These are phyloP conservation scores for Actinemys pallida DNA, from an alignment of 2,113 vertebrate genomes.

Conservation along the genomic window DNA sequence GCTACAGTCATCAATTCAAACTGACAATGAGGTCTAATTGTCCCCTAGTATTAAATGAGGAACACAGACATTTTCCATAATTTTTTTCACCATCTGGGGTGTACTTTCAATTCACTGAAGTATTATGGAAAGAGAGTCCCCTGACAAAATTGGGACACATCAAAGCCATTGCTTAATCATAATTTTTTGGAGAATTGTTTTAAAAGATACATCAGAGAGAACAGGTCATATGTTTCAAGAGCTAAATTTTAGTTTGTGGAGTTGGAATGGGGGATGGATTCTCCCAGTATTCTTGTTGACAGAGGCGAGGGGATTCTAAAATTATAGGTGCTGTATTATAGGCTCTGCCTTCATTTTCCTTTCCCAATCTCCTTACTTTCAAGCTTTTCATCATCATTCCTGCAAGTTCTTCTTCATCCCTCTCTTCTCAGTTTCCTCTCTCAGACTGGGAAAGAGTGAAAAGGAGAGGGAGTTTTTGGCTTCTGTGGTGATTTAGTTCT, in stretches of 20 bases:
- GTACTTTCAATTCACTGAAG: not conserved
- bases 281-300: not conserved
- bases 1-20: constrained; percentile 77
- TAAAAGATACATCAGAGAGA: not conserved
- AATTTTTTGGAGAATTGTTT: not conserved
- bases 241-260: not conserved
- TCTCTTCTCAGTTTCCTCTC: not conserved
- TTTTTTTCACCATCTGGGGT: constrained; percentile 32
- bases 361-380: not conserved
- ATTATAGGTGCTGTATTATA: not conserved
- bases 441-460: not conserved
- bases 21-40: constrained; percentile 76
- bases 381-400: not conserved
- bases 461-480: not conserved
- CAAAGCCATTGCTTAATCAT: not conserved
- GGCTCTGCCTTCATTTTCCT: not conserved
- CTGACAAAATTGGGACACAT: not conserved
- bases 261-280: not conserved
- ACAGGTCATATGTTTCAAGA: not conserved
- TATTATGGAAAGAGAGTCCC: not conserved
- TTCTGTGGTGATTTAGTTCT: not conserved
- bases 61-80: constrained; percentile 59
- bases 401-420: not conserved
- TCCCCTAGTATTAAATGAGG: constrained; percentile 36
- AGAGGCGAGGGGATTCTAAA: not conserved